These are phyloP conservation scores for Rhinoraja longicauda DNA, from an alignment of 2,797 vertebrate genomes.

Conservation along the genomic window DNA sequence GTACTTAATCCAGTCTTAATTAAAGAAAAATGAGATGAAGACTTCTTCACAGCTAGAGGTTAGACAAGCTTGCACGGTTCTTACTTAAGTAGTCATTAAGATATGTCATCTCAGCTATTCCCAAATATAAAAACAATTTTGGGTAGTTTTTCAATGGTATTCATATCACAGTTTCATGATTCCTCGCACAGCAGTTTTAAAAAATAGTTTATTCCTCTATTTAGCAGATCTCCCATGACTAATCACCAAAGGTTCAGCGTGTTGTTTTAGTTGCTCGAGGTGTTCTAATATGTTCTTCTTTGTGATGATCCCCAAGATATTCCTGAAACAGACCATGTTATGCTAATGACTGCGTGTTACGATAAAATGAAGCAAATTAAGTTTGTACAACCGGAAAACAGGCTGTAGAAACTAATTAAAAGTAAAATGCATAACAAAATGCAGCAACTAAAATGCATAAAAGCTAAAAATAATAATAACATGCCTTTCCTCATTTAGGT, in stretches of 20 bases:
- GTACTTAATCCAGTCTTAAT: background rate
- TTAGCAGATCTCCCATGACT: constrained; percentile 76
- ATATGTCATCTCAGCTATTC: background rate
- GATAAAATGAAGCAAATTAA: constrained; percentile 53
- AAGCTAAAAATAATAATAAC: background rate
- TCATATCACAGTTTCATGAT: constrained; percentile 79
- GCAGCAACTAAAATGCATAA: constrained; percentile 21
- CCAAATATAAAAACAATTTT: constrained; percentile 1
- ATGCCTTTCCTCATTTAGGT: background rate
- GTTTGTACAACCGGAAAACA: constrained; percentile 45
- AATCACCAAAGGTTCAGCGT: constrained; percentile 95
- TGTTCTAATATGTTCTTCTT: constrained; percentile 99
- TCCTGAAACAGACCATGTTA: constrained; percentile 99
- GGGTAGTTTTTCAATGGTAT: background rate
- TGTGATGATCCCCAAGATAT: constrained; percentile 99
- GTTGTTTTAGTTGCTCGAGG: constrained; percentile 98
- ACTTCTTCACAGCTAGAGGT: constrained; percentile 12
- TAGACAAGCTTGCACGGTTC: background rate
- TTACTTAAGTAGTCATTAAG: background rate
- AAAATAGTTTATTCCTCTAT: constrained; percentile 55
- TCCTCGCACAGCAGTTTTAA: constrained; percentile 58
- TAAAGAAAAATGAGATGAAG: background rate
- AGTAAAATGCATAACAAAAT: constrained; percentile 8
- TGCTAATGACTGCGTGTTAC: constrained; percentile 79
- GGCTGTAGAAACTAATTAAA: constrained; percentile 38